phyloP scores from a whole-genome alignment of 2,797 vertebrate species.

The Malacoraja senta region DNA sequence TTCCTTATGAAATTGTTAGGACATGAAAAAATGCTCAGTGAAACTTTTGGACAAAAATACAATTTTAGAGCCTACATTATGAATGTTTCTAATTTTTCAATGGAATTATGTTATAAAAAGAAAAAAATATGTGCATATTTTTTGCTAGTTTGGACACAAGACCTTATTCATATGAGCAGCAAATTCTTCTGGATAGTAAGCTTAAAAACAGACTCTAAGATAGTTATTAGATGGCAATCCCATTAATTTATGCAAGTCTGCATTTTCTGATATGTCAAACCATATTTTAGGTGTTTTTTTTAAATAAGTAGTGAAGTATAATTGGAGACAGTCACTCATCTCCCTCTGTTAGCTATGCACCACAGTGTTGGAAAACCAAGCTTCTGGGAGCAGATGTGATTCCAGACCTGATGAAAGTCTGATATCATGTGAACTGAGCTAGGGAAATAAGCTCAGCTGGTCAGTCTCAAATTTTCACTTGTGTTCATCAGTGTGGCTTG shows the following conservation, averaged over 20 bases:
- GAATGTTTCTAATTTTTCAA: neutral
- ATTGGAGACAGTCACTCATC: constrained; percentile 28
- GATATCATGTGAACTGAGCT: neutral
- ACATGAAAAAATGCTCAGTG: neutral
- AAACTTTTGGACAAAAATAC: neutral
- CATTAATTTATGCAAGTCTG: constrained; percentile 29
- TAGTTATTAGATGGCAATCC: constrained; percentile 4
- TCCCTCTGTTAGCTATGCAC: constrained; percentile 4
- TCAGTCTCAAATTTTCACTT: neutral
- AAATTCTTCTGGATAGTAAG: neutral
- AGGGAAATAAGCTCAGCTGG: neutral
- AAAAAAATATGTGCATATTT: neutral
- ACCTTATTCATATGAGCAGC: neutral
- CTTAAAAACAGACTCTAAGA: constrained; percentile 3
- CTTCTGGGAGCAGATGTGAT: neutral
- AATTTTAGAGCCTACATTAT: neutral
- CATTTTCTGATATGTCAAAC: constrained; percentile 20
- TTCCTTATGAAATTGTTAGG: neutral
- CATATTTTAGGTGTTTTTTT: constrained; percentile 1
- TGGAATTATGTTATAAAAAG: neutral
- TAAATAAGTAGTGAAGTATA: neutral
- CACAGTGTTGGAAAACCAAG: neutral
- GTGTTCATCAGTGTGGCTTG: no score
- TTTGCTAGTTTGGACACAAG: neutral
- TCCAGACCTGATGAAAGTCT: neutral